Base-by-base conservation (phyloP, 2,113 vertebrate genomes). In the Pseudorectes ferrugineus region DNA sequence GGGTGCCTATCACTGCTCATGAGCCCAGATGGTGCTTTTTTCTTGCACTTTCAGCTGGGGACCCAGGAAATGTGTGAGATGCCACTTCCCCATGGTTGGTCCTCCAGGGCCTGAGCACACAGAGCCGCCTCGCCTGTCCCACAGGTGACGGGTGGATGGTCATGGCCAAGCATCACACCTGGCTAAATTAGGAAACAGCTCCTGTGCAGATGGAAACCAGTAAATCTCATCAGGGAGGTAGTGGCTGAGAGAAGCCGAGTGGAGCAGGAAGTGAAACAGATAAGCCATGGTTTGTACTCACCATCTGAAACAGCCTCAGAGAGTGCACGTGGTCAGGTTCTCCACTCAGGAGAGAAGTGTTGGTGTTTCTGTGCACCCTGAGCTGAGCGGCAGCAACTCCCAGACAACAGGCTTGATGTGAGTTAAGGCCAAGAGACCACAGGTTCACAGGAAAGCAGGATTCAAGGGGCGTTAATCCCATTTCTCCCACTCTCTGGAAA, bases 141-240 rank as follows among this genome's bases (percentile, higher is more conserved):
- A n/a, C 13, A 25, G 38, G 28, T 23, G 89, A 85, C 1, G 4
- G 46, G 54, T 0, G 0, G 29, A 9, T 21, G 12, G 63, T 40
- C n/a, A 35, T 2, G 28, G 59, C 12, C 20, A 29, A n/a, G n/a
- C 14, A 40, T 29, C 40, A 36, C 48, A 78, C 31, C 43, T 72
- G 66, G n/a, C 21, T 93, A 71, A 88, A 88, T 72, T 26, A 79
- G 71, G 58, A 82, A 95, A 90, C 61, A 35, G 26, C 68, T 65
- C 51, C 5, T 0, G 5, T 76, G 54, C 28, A 14, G 42, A 42
- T 48, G 52, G 54, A 85, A 93, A 58, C 38, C 54, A 73, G 67
- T 35, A 31, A 45, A 68, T 80, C 26, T 88, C 71, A 90, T 9
- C 4, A 5, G n/a, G 36, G 46, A 66, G 38, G 54, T 1, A 48